Conservation (phyloP, 2,797 vertebrate species). For the Phalloptychus januarius region DNA sequence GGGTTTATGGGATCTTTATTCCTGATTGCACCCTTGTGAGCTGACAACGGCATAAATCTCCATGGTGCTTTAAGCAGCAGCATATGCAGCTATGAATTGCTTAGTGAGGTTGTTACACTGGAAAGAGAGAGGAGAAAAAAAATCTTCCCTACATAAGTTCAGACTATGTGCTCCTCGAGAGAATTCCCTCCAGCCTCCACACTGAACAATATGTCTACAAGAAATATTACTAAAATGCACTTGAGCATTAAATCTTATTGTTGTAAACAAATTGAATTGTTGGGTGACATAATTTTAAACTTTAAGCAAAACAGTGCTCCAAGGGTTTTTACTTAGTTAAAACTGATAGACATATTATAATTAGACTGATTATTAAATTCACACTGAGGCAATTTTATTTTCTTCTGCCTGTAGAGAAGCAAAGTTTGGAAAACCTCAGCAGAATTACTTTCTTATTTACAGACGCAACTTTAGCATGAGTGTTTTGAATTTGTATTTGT, state of each 20-base stretch:
- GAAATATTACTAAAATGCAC: slow-evolving; percentile 43
- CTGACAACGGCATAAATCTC: slow-evolving; percentile 80
- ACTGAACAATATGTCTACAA: slow-evolving; percentile 52
- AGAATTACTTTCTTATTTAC: neutral
- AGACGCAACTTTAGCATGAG: neutral
- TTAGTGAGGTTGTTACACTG: slow-evolving; percentile 75
- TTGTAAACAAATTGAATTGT: slow-evolving; percentile 31
- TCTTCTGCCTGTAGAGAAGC: slow-evolving; percentile 4
- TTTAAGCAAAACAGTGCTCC: slow-evolving; percentile 29
- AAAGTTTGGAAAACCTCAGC: slow-evolving; percentile 13
- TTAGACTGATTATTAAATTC: slow-evolving; percentile 20
- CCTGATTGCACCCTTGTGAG: slow-evolving; percentile 81
- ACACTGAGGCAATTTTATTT: slow-evolving; percentile 15
- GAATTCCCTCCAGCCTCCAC: slow-evolving; percentile 51
- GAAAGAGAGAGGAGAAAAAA: slow-evolving; percentile 61
- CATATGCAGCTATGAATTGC: slow-evolving; percentile 78
- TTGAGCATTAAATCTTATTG: slow-evolving; percentile 49
- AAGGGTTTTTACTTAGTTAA: slow-evolving; percentile 21
- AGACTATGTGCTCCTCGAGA: slow-evolving; percentile 63
- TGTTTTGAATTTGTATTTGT: neutral
- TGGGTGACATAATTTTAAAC: slow-evolving; percentile 22
- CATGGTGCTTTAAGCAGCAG: slow-evolving; percentile 77
- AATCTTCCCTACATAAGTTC: slow-evolving; percentile 64
- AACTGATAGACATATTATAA: slow-evolving; percentile 20
- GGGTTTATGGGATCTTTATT: slow-evolving; percentile 81